Percentiles rank a stretch among this genome's conserved stretches.
These are phyloP conservation scores for Thalpophila matura DNA, from an alignment of 2,888 invertebrate genomes.

Conservation along the genomic window DNA sequence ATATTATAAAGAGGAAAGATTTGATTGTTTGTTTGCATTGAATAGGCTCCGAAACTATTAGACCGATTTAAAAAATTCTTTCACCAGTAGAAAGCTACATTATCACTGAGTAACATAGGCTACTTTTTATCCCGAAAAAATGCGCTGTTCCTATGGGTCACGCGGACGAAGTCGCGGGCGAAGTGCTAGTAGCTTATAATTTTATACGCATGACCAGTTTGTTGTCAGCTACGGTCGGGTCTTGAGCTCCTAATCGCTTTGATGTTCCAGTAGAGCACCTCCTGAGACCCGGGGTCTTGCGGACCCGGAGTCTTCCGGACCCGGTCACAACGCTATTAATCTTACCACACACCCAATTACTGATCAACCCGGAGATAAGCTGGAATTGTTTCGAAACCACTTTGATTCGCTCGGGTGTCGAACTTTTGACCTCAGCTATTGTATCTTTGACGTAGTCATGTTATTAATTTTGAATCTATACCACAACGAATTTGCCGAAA, in stretches of 20 bases:
- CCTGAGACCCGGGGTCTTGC: not conserved
- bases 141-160: too few species aligned
- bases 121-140: too few species aligned
- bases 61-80: too few species aligned
- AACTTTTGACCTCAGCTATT: conserved; percentile 32
- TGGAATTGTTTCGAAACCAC: conserved; percentile 43
- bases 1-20: too few species aligned
- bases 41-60: too few species aligned
- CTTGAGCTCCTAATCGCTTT: conserved; percentile 47
- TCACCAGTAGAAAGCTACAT: too few species aligned
- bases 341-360: conserved; percentile 42
- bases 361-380: conserved; percentile 35
- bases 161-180: too few species aligned
- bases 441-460: conserved; percentile 22
- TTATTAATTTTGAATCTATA: not conserved
- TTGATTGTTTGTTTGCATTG: too few species aligned
- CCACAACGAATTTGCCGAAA: not conserved
- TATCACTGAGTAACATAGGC: too few species aligned
- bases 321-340: conserved; percentile 42
- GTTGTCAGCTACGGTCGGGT: conserved; percentile 22
- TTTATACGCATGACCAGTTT: conserved; percentile 29
- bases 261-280: conserved; percentile 59
- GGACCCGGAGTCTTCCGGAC: conserved; percentile 18
- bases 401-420: conserved; percentile 38
- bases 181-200: not conserved